Evolutionary conservation across 2,113 vertebrate genomes (phyloP).

Genomic region (Ardeotis arabs): DNA sequence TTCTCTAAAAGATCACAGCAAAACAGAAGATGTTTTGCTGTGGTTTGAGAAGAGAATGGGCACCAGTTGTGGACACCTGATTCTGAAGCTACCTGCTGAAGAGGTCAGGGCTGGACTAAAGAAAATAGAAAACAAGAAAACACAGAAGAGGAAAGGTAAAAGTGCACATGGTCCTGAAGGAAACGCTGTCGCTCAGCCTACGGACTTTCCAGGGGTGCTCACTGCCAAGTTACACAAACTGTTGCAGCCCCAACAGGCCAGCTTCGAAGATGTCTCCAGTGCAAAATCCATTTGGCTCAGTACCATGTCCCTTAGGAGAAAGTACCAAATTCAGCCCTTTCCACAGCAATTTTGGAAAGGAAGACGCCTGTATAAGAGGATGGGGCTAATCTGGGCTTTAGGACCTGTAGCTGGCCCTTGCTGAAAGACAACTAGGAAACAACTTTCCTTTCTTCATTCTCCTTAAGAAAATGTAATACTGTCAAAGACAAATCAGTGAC

Average conservation of each 20-base stretch:
- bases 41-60: neutral
- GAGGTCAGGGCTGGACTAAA: neutral
- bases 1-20: neutral
- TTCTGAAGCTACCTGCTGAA: neutral
- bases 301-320: neutral
- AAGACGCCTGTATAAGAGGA: neutral
- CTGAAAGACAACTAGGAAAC: neutral
- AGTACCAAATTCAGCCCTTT: neutral
- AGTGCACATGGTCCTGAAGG: neutral
- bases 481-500: neutral
- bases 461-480: neutral
- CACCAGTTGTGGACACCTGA: neutral
- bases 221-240: neutral
- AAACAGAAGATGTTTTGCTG: neutral
- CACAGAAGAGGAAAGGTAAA: neutral
- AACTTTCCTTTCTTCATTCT: neutral
- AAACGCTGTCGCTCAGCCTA: neutral
- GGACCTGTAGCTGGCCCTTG: neutral
- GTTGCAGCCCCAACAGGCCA: fast-evolving
- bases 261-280: neutral
- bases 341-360: neutral
- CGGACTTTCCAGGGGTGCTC: neutral
- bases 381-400: neutral
- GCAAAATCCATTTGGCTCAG: neutral
- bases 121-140: neutral